These are phyloP conservation scores for Hirundo rustica DNA, from an alignment of 2,797 vertebrate genomes.

Conservation along the genomic window DNA sequence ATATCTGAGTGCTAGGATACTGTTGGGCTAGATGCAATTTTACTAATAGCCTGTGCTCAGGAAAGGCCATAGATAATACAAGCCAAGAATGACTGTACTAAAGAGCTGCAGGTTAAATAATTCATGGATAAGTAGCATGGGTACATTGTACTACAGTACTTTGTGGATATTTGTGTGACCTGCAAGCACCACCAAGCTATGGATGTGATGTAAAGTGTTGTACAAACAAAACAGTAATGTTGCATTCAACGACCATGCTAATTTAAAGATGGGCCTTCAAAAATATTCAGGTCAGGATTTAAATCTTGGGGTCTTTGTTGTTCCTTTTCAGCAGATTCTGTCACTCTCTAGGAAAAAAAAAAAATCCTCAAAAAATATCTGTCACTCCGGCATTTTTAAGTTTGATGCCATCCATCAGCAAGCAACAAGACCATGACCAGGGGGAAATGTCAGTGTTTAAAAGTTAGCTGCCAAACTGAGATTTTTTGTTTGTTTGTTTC, in stretches of 20 bases:
- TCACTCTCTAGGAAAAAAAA: slow-evolving; percentile 16
- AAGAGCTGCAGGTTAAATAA: not conserved
- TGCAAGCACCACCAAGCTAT: not conserved
- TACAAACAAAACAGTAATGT: not conserved
- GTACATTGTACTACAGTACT: not conserved
- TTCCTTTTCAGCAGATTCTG: slow-evolving; percentile 19
- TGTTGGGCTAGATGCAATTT: not conserved
- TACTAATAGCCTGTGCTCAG: not conserved
- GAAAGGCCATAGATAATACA: not conserved
- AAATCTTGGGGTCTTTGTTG: not conserved
- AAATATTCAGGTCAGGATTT: slow-evolving; percentile 9
- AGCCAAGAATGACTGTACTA: not conserved
- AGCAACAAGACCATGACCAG: not conserved
- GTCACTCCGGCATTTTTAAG: slow-evolving; percentile 13
- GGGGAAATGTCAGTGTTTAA: not conserved
- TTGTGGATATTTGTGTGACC: not conserved
- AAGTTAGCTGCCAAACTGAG: not conserved
- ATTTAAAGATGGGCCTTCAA: slow-evolving; percentile 1
- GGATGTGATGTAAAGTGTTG: not conserved
- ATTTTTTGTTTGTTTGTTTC: not conserved
- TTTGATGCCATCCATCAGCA: not conserved
- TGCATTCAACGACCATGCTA: not conserved
- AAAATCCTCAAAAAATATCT: slow-evolving; percentile 8
- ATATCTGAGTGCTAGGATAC: not conserved
- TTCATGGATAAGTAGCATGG: not conserved